Evolutionary conservation across 2,888 invertebrate genomes (phyloP), one percentile per base, ranked within the genome.

Genomic region (Drosophila rellima): DNA sequence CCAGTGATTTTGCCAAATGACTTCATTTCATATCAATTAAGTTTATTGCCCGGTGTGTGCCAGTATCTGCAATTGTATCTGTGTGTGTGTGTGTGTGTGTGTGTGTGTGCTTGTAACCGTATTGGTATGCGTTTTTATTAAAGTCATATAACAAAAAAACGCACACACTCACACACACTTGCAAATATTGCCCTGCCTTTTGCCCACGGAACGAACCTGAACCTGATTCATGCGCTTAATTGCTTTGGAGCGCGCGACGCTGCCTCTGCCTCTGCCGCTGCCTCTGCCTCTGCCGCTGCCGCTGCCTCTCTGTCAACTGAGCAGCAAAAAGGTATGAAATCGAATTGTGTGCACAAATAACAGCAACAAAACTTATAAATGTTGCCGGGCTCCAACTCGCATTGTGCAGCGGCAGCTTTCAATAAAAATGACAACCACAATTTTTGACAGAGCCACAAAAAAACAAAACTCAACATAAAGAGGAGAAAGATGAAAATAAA

Each of bases 11-110:
- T 88, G 88, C 90, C 90, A 91, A 91, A 90, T 91, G 91, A 91
- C 90, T 91, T 89, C 91, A 91, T 91, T 91, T 90, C 86, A 90
- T 90, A 91, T 91, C 91, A 91, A 91, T 91, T 91, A 91, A 88
- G 85, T 90, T 89, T 89, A 87, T 89, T 80, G 89, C 75, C 67
- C 82, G 74, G 62, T 67, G 47, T 70, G 39, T 51, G 17, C 59
- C 35, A 54, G 26, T 54, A 15, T 52, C 11, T 55, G 40, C 52
- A 11, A 52, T 33, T 65, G 33, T 52, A 13, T 40, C 10, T 50
- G 39, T 61, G 42, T 54, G 3, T 52, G 5, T 33, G 37, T n/a
- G n/a, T n/a, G n/a, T n/a, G n/a, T n/a, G n/a, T n/a, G n/a, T 52
- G 48, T 51, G 45, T 57, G 26, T 61, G 57, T 17, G 47, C 42